Percentiles rank a stretch among this genome's conserved stretches.
Evolutionary conservation across 2,888 invertebrate species (phyloP).

Genomic region (Drosophila mercatorum): DNA sequence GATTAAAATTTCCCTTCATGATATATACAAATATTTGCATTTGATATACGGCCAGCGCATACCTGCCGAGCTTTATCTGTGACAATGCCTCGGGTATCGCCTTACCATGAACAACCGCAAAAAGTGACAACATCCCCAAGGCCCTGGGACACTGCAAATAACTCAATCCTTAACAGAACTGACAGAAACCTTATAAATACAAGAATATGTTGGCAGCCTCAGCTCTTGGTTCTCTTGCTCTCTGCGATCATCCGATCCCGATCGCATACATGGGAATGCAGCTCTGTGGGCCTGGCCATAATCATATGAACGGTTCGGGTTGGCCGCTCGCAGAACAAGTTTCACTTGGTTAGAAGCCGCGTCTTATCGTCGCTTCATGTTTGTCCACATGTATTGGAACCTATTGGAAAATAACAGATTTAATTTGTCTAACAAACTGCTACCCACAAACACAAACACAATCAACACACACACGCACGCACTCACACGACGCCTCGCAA

Average conservation of each 20-base stretch:
- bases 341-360: slow-evolving; percentile 66
- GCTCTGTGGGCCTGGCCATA: slow-evolving; percentile 61
- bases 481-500: slow-evolving; percentile 20
- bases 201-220: slow-evolving; percentile 59
- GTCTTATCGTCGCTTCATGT: slow-evolving; percentile 34
- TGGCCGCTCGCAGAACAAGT: slow-evolving; percentile 55
- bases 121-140: slow-evolving; percentile 51
- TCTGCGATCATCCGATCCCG: slow-evolving; percentile 40
- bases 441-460: slow-evolving; percentile 29
- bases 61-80: slow-evolving; percentile 45
- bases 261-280: slow-evolving; percentile 71
- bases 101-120: slow-evolving; percentile 65
- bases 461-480: slow-evolving; percentile 14
- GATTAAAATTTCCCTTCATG: slow-evolving; percentile 52
- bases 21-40: slow-evolving; percentile 64
- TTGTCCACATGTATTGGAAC: slow-evolving; percentile 49
- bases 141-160: slow-evolving; percentile 57
- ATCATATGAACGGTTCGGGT: slow-evolving; percentile 11
- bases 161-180: slow-evolving; percentile 78
- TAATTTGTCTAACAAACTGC: slow-evolving; percentile 77
- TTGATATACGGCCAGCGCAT: slow-evolving; percentile 30
- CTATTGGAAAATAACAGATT: slow-evolving; percentile 72
- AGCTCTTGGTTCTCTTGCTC: slow-evolving; percentile 8
- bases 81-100: slow-evolving; percentile 60
- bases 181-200: slow-evolving; percentile 78